Evolutionary conservation across 2,113 vertebrate genomes (phyloP).

Genomic region (Channa argus): DNA sequence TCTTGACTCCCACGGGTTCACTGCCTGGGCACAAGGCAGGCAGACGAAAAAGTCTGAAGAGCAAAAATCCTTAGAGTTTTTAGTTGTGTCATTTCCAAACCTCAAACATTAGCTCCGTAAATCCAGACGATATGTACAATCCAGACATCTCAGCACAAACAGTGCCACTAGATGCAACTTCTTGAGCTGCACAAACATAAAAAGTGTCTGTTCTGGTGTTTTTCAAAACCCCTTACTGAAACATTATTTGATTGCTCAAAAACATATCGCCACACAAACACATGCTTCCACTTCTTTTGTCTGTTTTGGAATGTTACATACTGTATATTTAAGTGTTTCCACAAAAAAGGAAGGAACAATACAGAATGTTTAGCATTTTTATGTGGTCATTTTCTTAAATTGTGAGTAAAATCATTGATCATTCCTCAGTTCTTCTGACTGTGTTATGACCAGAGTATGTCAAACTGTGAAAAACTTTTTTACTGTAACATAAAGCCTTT

Average conservation of each 20-base stretch:
- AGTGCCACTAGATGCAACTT: neutral
- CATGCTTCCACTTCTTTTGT: slow-evolving; percentile 32
- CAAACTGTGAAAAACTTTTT: slow-evolving; percentile 15
- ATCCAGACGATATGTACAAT: slow-evolving; percentile 43
- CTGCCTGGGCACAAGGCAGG: slow-evolving; percentile 19
- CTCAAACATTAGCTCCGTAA: slow-evolving; percentile 25
- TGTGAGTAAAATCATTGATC: neutral
- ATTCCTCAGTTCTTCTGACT: slow-evolving; percentile 8
- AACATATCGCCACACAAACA: slow-evolving; percentile 8
- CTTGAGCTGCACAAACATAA: neutral
- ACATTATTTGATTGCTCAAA: slow-evolving; percentile 29
- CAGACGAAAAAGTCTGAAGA: slow-evolving; percentile 29
- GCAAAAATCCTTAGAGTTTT: slow-evolving; percentile 25
- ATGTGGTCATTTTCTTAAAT: slow-evolving; percentile 23
- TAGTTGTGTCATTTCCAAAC: slow-evolving; percentile 40
- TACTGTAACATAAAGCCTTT: slow-evolving; percentile 36
- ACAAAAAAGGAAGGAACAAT: slow-evolving; percentile 8
- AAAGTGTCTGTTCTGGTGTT: slow-evolving; percentile 8
- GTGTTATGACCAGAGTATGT: slow-evolving; percentile 32
- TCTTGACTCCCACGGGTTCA: slow-evolving; percentile 27
- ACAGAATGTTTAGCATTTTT: slow-evolving; percentile 4
- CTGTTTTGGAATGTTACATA: slow-evolving; percentile 67
- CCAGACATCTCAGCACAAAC: slow-evolving; percentile 5
- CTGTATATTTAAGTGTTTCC: slow-evolving; percentile 23
- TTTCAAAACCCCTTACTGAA: slow-evolving; percentile 10